Percentiles rank a stretch among this genome's conserved stretches.
These are phyloP conservation scores for Muscicapa comitata DNA, from an alignment of 2,797 vertebrate genomes.

Conservation along the genomic window DNA sequence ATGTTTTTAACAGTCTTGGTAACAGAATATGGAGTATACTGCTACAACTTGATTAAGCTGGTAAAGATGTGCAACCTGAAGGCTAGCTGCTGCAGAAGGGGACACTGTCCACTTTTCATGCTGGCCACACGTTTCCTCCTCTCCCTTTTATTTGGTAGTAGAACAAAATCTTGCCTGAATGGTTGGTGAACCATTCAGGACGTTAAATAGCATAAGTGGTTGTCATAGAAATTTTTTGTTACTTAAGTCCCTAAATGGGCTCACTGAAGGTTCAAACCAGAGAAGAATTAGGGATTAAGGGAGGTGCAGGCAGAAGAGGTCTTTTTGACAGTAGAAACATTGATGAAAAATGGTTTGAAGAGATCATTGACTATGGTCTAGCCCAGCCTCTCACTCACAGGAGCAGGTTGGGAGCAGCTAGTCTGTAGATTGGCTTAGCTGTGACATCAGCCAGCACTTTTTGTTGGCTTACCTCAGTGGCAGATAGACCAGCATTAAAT, in stretches of 20 bases:
- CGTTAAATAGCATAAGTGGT: not conserved
- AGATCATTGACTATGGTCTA: fast-evolving
- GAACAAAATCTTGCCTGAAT: not conserved
- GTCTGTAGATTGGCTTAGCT: not conserved
- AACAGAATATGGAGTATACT: not conserved
- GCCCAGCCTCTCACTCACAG: not conserved
- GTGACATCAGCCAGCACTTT: not conserved
- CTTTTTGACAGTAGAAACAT: not conserved
- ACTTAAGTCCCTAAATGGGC: not conserved
- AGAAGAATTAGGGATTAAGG: not conserved
- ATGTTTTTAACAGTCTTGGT: not conserved
- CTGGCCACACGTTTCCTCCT: not conserved
- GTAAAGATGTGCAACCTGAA: not conserved
- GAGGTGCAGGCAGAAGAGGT: not conserved
- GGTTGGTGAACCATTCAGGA: not conserved
- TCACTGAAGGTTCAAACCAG: not conserved
- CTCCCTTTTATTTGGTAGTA: not conserved
- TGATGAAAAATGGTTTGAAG: not conserved
- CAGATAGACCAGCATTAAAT: not conserved
- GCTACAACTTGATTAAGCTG: not conserved
- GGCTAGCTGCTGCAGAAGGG: not conserved
- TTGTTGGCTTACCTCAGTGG: not conserved
- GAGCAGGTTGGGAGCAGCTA: not conserved
- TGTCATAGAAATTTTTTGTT: not conserved
- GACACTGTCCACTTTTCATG: not conserved